phyloP scores from a whole-genome alignment of 2,888 invertebrate genomes.

The Cotesia congregata region DNA sequence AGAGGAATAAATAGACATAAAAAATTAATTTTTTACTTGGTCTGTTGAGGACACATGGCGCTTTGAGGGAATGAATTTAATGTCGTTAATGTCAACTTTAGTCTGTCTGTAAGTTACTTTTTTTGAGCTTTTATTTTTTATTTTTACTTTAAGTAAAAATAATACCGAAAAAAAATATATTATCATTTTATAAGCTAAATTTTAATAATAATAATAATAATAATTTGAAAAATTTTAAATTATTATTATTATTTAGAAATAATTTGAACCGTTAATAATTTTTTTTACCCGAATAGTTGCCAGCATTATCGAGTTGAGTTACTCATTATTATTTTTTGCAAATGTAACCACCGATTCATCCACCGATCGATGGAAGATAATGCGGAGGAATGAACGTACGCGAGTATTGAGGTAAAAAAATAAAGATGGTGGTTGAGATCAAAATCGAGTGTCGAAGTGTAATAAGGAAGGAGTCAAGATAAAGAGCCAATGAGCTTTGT shows the following conservation, averaged over 20 bases:
- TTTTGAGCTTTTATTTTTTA: slow-evolving; percentile 4
- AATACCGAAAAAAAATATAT: too few relatives aligned
- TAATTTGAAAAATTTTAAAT: not conserved
- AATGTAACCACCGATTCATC: not conserved
- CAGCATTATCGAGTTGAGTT: not conserved
- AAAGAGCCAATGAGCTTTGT: slow-evolving; percentile 34
- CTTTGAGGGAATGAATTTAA: slow-evolving; percentile 32
- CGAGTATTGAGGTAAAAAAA: slow-evolving; percentile 24
- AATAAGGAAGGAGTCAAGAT: slow-evolving; percentile 36
- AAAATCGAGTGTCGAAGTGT: slow-evolving; percentile 30
- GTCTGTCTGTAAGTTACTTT: slow-evolving; percentile 22
- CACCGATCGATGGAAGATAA: slow-evolving; percentile 11
- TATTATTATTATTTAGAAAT: not conserved
- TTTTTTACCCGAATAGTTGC: not conserved
- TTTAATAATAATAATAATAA: not conserved
- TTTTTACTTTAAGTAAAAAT: not conserved
- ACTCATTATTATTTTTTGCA: not conserved
- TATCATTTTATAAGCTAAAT: not conserved
- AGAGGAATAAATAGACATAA: slow-evolving; percentile 8
- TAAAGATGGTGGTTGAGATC: slow-evolving; percentile 24
- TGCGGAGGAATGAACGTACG: not conserved
- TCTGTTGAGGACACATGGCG: slow-evolving; percentile 36
- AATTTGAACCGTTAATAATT: not conserved
- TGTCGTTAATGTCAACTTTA: slow-evolving; percentile 31
- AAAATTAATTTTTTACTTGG: not conserved